Evolutionary conservation across 1,140 invertebrate species (phyloP).

Genomic region (Nylanderia fulva): DNA sequence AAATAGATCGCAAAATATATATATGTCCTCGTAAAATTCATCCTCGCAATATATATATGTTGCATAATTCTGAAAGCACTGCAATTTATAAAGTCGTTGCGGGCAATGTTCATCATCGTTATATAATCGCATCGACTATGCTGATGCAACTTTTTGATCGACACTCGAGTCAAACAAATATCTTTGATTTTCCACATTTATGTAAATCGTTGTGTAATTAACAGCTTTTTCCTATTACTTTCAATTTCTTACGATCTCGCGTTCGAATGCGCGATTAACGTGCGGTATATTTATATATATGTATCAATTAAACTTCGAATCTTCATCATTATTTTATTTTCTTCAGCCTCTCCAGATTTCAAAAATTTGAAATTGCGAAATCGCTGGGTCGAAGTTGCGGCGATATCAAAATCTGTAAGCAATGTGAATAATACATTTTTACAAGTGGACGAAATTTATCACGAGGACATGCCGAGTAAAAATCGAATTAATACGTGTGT

Average conservation of each 20-base stretch:
- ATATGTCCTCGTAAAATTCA: background rate
- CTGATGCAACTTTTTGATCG: conserved; percentile 44
- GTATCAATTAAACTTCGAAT: conserved; percentile 36
- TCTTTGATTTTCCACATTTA: background rate
- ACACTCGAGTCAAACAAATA: background rate
- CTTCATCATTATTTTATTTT: conserved; percentile 54
- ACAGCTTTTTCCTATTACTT: background rate
- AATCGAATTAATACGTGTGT: background rate
- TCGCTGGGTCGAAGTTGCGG: background rate
- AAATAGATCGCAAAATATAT: background rate
- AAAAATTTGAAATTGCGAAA: background rate
- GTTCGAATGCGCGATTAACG: background rate
- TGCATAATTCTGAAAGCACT: conserved; percentile 21
- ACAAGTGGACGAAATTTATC: background rate
- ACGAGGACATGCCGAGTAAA: background rate
- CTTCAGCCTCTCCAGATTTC: background rate
- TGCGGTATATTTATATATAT: background rate
- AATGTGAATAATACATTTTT: background rate
- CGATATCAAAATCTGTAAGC: background rate
- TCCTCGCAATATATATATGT: conserved; percentile 8
- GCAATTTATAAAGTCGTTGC: background rate
- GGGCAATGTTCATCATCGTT: conserved; percentile 35
- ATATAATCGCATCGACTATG: conserved; percentile 9
- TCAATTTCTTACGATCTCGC: background rate
- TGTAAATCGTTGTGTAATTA: background rate